Base-by-base conservation (phyloP, 2,113 vertebrate genomes). In the Progne subis region DNA sequence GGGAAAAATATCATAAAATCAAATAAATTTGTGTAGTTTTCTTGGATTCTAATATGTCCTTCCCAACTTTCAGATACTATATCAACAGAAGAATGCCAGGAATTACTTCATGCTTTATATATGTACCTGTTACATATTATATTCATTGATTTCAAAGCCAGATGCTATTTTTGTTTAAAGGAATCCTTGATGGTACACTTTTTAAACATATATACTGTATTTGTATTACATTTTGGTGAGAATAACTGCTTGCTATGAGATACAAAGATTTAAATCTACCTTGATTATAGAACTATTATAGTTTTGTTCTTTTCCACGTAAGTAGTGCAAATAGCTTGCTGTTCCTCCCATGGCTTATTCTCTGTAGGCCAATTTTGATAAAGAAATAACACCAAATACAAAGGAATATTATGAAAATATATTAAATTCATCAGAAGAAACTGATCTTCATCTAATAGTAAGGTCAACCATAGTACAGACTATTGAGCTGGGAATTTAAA, bases 61-160 rank as follows among this genome's bases (percentile, higher is more conserved):
- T 71, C 94, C 95, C 55, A 96, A 92, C 89, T 96, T 97, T 96
- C 96, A 98, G 95, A 97, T 96, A 96, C 75, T 91, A 25, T 96
- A 97, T 98, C 96, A 94, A 94, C 53, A 92, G 68, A 96, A 92
- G 94, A 94, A 96, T 96, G 97, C 98, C 98, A 98, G 96, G 76
- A 98, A 98, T 98, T 97, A 98, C 97, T 97, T 98, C 97, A 98
- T 82, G 68, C 92, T 86, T 87, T 92, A 95, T 84, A 63, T 92
- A 97, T 97, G 96, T 98, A 98, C 97, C 97, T 98, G 96, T 95
- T 97, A 96, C 67, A 97, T 75, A 98, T 97, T 97, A 96, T 94
- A 94, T 88, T 94, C 49, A 92, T 96, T 98, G 96, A 98, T 98
- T 97, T 96, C 95, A 97, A 98, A 97, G 87, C 89, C 98, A 98